Conservation (phyloP, 1,140 invertebrate genomes). For the fruit fly (Drosophila melanogaster) region Release_6_plus_ISO1_MT NT_033777.3:7123501-7124000, state of each 20-base stretch:
- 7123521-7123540: slow-evolving; percentile 67
- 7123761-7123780: slow-evolving; percentile 74
- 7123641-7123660: slow-evolving; percentile 27
- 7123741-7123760: slow-evolving; percentile 67
- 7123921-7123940: slow-evolving; percentile 76
- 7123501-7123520: slow-evolving; percentile 46
- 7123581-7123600: slow-evolving; percentile 62
- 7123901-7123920: slow-evolving; percentile 82
- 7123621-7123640: slow-evolving; percentile 62
- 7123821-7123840: slow-evolving; percentile 71
- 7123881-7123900: slow-evolving; percentile 13
- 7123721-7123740: slow-evolving; percentile 20
- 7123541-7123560: slow-evolving; percentile 52
- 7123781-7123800: slow-evolving; percentile 74
- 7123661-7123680: slow-evolving; percentile 13
- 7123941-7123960: slow-evolving; percentile 43
- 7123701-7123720: slow-evolving; percentile 24
- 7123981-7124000: slow-evolving; percentile 71
- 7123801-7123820: slow-evolving; percentile 82
- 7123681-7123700: slow-evolving; percentile 7
- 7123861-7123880: slow-evolving; percentile 38
- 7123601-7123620: slow-evolving; percentile 52
- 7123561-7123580: slow-evolving; percentile 43
- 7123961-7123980: slow-evolving; percentile 72
- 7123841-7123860: slow-evolving; percentile 73